A percentile compares a stretch with the other conserved stretches of the same genome.
phyloP scores from a whole-genome alignment of 2,797 vertebrate genomes.

The Sebastes ruberrimus region DNA sequence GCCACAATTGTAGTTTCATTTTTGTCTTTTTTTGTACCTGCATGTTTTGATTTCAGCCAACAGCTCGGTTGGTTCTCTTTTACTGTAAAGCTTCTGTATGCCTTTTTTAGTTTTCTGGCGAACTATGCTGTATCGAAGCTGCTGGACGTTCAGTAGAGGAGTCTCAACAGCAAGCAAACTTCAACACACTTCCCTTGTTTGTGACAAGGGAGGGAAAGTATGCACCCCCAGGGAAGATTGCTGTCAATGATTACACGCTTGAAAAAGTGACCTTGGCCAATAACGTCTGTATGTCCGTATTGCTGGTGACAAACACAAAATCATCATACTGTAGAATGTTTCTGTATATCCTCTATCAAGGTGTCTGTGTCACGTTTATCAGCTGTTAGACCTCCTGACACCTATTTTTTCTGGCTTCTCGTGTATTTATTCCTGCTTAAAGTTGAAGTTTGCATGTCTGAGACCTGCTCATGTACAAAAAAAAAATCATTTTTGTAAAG shows the following conservation, averaged over 20 bases:
- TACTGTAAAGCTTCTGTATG: slow-evolving; percentile 67
- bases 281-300: slow-evolving; percentile 58
- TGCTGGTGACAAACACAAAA: slow-evolving; percentile 37
- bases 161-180: slow-evolving; percentile 41
- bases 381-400: slow-evolving; percentile 14
- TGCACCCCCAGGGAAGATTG: slow-evolving; percentile 40
- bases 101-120: slow-evolving; percentile 55
- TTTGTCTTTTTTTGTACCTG: slow-evolving; percentile 68
- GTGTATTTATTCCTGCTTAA: slow-evolving; percentile 66
- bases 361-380: slow-evolving; percentile 34
- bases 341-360: slow-evolving; percentile 31
- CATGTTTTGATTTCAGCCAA: slow-evolving; percentile 75
- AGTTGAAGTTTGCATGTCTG: slow-evolving; percentile 72
- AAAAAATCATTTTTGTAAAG: slow-evolving; percentile 26
- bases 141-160: slow-evolving; percentile 50
- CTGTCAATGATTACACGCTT: slow-evolving; percentile 47
- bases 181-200: slow-evolving; percentile 21
- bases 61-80: slow-evolving; percentile 41
- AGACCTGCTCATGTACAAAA: slow-evolving; percentile 59
- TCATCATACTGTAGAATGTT: slow-evolving; percentile 56
- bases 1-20: slow-evolving; percentile 75
- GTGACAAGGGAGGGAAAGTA: slow-evolving; percentile 8
- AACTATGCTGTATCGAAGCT: slow-evolving; percentile 59
- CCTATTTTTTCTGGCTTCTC: slow-evolving; percentile 8
- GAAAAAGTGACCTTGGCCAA: slow-evolving; percentile 80